A percentile compares a stretch with the other conserved stretches of the same genome.
phyloP scores from a whole-genome alignment of 2,888 invertebrate species.

The Polylopha cassiicola region DNA sequence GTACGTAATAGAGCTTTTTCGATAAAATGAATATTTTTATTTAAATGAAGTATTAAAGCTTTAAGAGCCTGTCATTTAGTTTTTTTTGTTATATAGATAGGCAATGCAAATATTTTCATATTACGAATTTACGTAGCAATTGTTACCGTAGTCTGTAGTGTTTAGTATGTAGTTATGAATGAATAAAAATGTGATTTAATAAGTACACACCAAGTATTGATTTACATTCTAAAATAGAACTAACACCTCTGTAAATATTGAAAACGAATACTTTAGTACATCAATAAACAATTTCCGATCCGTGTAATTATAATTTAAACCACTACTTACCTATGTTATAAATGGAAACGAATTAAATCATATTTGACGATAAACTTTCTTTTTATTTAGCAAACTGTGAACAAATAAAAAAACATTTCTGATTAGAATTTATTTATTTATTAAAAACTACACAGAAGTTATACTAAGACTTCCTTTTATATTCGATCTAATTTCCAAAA shows the following conservation, averaged over 20 bases:
- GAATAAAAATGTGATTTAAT: conserved; percentile 45
- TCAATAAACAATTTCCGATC: no score
- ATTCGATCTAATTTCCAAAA: conserved; percentile 58
- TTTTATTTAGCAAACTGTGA: conserved; percentile 11
- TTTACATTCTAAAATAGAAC: no score
- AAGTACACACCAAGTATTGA: conserved; percentile 23
- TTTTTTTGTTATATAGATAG: conserved; percentile 44
- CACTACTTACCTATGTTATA: neutral
- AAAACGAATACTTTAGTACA: no score
- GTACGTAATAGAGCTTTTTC: no score
- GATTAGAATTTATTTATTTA: conserved; percentile 69
- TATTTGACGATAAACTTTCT: conserved; percentile 14
- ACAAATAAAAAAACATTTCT: conserved; percentile 39
- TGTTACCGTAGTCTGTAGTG: conserved; percentile 67
- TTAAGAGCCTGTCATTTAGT: conserved; percentile 50
- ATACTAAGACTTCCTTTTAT: conserved; percentile 58
- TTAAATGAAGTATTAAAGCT: conserved; percentile 57
- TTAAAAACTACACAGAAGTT: conserved; percentile 70
- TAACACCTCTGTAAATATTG: no score
- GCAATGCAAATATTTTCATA: conserved; percentile 54
- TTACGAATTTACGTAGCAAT: conserved; percentile 69
- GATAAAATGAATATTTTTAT: conserved; percentile 42
- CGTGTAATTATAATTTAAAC: no score
- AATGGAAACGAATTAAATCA: conserved; percentile 21
- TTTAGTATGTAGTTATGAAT: conserved; percentile 43